These are phyloP conservation scores for Pavo muticus DNA, from an alignment of 2,113 vertebrate genomes.

Conservation along the genomic window DNA sequence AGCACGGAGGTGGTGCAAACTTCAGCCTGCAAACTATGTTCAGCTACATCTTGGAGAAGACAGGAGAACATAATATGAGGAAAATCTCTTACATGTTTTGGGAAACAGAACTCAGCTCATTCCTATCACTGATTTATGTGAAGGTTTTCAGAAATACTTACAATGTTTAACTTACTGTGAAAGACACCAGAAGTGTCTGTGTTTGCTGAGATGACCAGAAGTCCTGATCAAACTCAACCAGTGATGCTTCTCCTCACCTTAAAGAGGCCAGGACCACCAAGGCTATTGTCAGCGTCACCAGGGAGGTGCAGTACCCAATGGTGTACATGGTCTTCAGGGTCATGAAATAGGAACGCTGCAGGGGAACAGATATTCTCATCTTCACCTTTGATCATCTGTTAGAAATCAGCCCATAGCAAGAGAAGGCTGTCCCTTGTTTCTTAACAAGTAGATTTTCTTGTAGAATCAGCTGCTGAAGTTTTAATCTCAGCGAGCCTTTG, in stretches of 20 bases:
- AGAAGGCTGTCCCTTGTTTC: neutral
- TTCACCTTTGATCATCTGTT: neutral
- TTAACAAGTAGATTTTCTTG: neutral
- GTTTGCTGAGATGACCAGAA: neutral
- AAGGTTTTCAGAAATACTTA: neutral
- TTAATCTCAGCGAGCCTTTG: neutral
- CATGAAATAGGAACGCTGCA: slow-evolving; percentile 85
- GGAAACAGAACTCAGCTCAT: neutral
- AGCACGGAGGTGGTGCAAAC: neutral
- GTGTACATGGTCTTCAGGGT: slow-evolving; percentile 93
- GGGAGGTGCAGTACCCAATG: slow-evolving; percentile 86
- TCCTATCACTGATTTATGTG: neutral
- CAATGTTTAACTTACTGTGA: neutral
- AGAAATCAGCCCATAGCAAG: neutral
- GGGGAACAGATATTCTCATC: neutral
- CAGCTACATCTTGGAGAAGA: neutral
- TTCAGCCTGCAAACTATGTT: neutral
- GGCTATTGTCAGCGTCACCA: slow-evolving; percentile 85
- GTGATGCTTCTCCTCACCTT: slow-evolving; percentile 78
- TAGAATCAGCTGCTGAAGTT: neutral
- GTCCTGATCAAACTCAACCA: neutral
- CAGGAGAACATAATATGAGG: neutral
- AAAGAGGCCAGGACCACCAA: slow-evolving; percentile 86
- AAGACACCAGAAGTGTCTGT: neutral
- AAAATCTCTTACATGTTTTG: neutral